Evolutionary conservation across 1,140 invertebrate species (phyloP).

Genomic region (Camponotus pennsylvanicus): DNA sequence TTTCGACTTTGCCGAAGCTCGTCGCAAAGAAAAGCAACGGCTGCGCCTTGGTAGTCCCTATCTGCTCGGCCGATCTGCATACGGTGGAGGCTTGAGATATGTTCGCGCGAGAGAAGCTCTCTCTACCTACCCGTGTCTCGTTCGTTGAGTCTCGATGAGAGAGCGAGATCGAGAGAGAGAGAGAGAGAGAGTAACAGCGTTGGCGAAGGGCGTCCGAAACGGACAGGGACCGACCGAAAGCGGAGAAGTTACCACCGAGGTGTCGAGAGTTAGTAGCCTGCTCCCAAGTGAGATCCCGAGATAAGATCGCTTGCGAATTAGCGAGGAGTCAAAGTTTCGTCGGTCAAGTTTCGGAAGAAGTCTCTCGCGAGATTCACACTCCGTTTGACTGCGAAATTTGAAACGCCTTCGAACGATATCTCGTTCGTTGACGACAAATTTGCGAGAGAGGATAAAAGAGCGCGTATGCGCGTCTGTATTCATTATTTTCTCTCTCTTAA

Average conservation of each 20-base stretch:
- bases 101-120: slow-evolving; percentile 53
- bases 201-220: slow-evolving; percentile 49
- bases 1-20: slow-evolving; percentile 24
- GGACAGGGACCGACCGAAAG: slow-evolving; percentile 42
- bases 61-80: slow-evolving; percentile 74
- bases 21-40: slow-evolving; percentile 29
- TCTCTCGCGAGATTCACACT: slow-evolving; percentile 63
- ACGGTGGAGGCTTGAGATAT: slow-evolving; percentile 66
- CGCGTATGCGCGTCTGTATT: too few species aligned
- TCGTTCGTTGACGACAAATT: not conserved
- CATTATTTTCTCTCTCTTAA: too few species aligned
- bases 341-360: not conserved
- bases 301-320: slow-evolving; percentile 74
- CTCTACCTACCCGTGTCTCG: not conserved
- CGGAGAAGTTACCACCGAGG: slow-evolving; percentile 73
- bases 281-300: slow-evolving; percentile 71
- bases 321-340: slow-evolving; percentile 54
- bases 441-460: not conserved
- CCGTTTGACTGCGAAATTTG: not conserved
- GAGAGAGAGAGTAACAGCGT: slow-evolving; percentile 17
- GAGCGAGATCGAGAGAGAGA: slow-evolving; percentile 9
- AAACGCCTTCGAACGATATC: not conserved
- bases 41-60: slow-evolving; percentile 55
- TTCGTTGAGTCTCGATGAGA: not conserved
- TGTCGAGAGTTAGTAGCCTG: slow-evolving; percentile 79